Evolutionary conservation across 2,113 vertebrate species (phyloP).

Genomic region (Podarcis muralis): DNA sequence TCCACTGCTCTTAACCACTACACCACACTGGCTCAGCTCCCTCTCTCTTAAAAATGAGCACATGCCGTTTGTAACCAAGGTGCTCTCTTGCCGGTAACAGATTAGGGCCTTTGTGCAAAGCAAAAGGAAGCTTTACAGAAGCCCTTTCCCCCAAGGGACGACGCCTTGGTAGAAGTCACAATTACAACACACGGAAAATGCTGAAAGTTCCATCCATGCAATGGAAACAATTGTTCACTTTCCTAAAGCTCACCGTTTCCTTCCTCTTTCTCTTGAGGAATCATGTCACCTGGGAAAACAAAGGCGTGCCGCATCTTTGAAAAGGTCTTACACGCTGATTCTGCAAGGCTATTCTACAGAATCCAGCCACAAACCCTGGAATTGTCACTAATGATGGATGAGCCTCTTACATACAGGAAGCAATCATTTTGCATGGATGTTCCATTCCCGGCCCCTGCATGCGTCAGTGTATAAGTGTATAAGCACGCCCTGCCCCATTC

Average conservation of each 20-base stretch:
- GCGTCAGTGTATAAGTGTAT: too few species aligned
- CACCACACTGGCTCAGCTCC: neutral
- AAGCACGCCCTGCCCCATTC: too few species aligned
- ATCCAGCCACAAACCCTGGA: neutral
- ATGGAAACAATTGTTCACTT: slow-evolving; percentile 21
- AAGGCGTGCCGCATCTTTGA: neutral
- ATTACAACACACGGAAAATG: neutral
- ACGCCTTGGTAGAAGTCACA: neutral
- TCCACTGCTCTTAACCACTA: too few species aligned
- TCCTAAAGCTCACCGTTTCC: neutral
- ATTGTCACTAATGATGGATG: neutral
- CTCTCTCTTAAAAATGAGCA: neutral
- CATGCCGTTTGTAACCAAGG: neutral
- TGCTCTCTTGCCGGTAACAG: neutral
- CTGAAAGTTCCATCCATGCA: neutral
- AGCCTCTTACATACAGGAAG: too few species aligned
- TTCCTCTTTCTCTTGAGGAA: neutral
- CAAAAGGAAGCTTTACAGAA: neutral
- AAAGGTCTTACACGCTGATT: neutral
- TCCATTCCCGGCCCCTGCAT: too few species aligned
- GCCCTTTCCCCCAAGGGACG: neutral
- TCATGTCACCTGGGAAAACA: neutral
- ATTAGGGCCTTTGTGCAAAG: neutral
- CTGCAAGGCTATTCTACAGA: neutral
- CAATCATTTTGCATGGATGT: too few species aligned